Conservation (phyloP, 2,888 invertebrate genomes). For the Mimumesa dahlbomi region DNA sequence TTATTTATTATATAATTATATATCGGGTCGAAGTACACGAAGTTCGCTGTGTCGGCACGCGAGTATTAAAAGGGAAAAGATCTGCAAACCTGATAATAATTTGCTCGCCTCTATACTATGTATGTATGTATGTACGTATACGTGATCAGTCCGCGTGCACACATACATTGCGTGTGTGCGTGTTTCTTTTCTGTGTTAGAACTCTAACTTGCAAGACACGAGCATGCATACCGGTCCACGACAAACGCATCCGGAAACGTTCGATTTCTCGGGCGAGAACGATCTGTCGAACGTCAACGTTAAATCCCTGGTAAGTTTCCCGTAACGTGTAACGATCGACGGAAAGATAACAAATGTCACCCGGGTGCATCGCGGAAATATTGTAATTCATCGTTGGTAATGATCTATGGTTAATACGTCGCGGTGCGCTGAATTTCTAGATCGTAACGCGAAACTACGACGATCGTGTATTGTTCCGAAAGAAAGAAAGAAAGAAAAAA, state of each 20-base stretch:
- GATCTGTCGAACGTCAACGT: conserved; percentile 85
- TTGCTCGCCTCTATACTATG: no score
- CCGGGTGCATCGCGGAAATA: neutral
- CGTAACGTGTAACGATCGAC: neutral
- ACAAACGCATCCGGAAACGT: conserved; percentile 73
- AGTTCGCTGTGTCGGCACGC: no score
- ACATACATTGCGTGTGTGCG: conserved; percentile 35
- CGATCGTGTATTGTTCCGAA: conserved; percentile 1
- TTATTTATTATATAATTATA: no score
- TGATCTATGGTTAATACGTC: neutral
- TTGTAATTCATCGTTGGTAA: neutral
- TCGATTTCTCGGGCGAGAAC: conserved; percentile 79
- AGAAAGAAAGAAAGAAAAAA: no score
- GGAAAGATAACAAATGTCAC: neutral
- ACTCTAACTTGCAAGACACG: conserved; percentile 72
- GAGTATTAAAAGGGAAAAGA: no score
- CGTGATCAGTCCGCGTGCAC: neutral
- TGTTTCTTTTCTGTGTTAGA: conserved; percentile 73
- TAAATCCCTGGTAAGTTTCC: conserved; percentile 84
- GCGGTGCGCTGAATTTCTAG: neutral
- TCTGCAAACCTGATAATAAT: no score
- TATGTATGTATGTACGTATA: neutral
- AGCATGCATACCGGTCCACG: conserved; percentile 75
- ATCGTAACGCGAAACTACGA: neutral
- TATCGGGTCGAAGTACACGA: no score